Percentiles rank a stretch among this genome's conserved stretches.
Conservation (phyloP, 2,888 invertebrate genomes). For the Cryptophagus acutangulus region DNA sequence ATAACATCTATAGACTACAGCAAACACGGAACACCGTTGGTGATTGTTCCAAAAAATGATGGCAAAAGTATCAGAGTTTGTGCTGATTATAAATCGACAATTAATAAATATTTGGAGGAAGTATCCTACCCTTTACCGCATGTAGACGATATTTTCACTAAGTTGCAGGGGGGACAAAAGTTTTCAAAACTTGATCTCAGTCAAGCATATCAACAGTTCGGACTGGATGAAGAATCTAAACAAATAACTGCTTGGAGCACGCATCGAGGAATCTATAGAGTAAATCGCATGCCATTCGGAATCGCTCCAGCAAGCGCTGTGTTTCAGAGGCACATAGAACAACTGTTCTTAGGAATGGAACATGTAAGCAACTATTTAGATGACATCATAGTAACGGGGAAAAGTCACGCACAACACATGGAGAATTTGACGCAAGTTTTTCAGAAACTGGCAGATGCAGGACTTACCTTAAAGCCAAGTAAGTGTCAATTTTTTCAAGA, state of each 20-base stretch:
- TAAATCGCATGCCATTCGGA: constrained; percentile 3
- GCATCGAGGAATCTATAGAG: not conserved
- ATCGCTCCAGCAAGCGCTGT: constrained; percentile 1
- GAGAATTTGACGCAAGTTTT: constrained; percentile 23
- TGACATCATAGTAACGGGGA: constrained; percentile 30
- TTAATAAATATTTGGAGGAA: not conserved
- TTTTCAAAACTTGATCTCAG: constrained; percentile 3
- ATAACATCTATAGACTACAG: constrained; percentile 6
- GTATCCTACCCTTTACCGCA: not conserved
- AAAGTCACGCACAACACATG: constrained; percentile 19
- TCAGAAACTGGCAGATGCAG: constrained; percentile 19
- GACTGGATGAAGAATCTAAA: not conserved
- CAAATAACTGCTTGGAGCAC: not conserved
- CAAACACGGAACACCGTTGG: constrained; percentile 7
- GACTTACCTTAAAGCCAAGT: constrained; percentile 25
- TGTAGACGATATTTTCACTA: not conserved
- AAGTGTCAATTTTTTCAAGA: constrained; percentile 35
- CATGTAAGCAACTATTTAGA: constrained; percentile 30
- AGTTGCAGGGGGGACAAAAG: constrained; percentile 2
- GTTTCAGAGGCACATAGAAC: constrained; percentile 5
- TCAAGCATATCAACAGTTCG: constrained; percentile 4
- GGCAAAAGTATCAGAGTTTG: constrained; percentile 9
- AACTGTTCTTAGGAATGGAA: constrained; percentile 15
- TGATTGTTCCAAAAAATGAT: constrained; percentile 9
- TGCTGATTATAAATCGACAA: constrained; percentile 7